A percentile compares a stretch with the other conserved stretches of the same genome.
Conservation (phyloP, 2,797 vertebrate species). For the Hirundo rustica region DNA sequence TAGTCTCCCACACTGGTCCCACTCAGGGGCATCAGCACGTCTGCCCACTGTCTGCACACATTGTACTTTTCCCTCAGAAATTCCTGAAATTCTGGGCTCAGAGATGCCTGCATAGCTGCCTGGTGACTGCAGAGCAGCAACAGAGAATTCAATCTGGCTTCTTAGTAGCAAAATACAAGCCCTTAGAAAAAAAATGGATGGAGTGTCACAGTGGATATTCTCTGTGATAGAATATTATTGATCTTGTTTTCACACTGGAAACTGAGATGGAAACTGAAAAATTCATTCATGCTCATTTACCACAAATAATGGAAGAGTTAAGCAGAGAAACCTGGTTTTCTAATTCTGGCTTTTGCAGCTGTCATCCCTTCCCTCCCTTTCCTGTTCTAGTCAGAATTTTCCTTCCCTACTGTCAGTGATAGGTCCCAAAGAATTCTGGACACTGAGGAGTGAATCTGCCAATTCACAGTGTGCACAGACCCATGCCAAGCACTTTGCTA, state of each 20-base stretch:
- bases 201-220: rapidly evolving
- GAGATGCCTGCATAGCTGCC: not conserved
- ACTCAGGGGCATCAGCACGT: not conserved
- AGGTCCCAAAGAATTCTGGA: not conserved
- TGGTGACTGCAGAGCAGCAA: not conserved
- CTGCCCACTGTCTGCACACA: not conserved
- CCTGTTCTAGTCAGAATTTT: not conserved
- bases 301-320: not conserved
- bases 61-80: not conserved
- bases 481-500: not conserved
- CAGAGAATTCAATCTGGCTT: not conserved
- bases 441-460: not conserved
- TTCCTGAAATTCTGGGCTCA: not conserved
- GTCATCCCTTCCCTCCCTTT: not conserved
- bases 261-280: not conserved
- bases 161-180: not conserved
- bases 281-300: not conserved
- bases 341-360: not conserved
- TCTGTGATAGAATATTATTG: not conserved
- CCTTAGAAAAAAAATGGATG: not conserved
- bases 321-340: not conserved
- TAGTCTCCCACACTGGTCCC: not conserved
- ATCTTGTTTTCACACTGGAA: not conserved
- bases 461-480: not conserved
- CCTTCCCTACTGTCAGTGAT: not conserved